Percentiles rank a stretch among this genome's conserved stretches.
These are phyloP conservation scores for Diorhabda carinulata DNA, from an alignment of 1,140 invertebrate species.

Conservation along the genomic window DNA sequence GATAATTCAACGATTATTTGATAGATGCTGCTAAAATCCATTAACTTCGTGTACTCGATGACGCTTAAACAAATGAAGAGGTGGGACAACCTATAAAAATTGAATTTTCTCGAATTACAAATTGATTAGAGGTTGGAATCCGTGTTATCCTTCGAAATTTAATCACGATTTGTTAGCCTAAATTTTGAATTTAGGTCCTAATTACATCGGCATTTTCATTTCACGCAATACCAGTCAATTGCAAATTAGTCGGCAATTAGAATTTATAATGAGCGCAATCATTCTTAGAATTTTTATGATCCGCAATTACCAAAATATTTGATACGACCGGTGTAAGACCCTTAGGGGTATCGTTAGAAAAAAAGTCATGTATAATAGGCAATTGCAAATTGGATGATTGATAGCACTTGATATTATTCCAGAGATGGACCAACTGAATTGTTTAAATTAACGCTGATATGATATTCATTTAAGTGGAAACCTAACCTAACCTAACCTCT, in stretches of 20 bases:
- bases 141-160: not conserved
- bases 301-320: not conserved
- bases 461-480: too few relatives aligned
- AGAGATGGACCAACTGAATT: not conserved
- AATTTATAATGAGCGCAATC: not conserved
- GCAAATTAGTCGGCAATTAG: not conserved
- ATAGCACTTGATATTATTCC: not conserved
- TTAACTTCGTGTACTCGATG: too few relatives aligned
- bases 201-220: not conserved
- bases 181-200: not conserved
- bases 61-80: not conserved
- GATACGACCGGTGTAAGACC: not conserved
- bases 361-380: not conserved
- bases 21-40: too few relatives aligned
- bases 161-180: not conserved
- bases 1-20: too few relatives aligned
- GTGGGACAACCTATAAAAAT: not conserved
- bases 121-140: not conserved
- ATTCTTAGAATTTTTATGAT: not conserved
- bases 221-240: slow-evolving; percentile 2
- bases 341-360: not conserved
- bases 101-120: not conserved
- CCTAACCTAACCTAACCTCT: too few relatives aligned
- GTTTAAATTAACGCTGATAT: too few relatives aligned
- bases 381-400: not conserved